Evolutionary conservation across 1,140 invertebrate species (phyloP), one percentile per base, ranked within the genome.

Genomic region (Danaus plexippus): DNA sequence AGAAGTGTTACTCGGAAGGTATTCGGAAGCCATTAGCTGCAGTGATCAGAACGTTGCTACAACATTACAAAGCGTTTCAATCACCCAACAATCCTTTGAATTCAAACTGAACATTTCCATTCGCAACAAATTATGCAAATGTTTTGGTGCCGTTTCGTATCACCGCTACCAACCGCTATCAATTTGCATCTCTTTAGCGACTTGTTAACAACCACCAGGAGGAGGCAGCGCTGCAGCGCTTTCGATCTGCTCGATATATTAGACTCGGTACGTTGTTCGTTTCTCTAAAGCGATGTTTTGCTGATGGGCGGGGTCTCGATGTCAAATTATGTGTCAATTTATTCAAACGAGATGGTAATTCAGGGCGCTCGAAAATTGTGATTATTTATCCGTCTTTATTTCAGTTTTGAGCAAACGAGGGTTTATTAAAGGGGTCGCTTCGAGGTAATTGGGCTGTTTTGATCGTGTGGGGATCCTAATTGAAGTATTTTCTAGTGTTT

Each of bases 261-360:
- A 22, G 51, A 18, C 22, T 45, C 18, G 41, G 42, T 57, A 54
- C 47, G 51, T 43, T 47, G 47, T 8, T 10, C 10, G 11, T 9
- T 49, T 61, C 57, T 72, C 59, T 56, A 54, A 46, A 75, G 66
- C 73, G 71, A 57, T 63, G 54, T 57, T 52, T 52, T 51, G 66
- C 69, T 73, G 64, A 69, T 66, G 66, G 62, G 56, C 74, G 66
- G 66, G 76, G 77, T 73, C 67, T 69, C 64, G 57, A 65, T 76
- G 72, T 71, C 69, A 68, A 67, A 75, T 77, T 84, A 81, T 67
- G 64, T 69, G 72, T 66, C 72, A 81, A 84, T 81, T 81, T 81
- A 78, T 80, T 76, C 75, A 76, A 82, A 82, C 72, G 69, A 80
- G 59, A 82, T 82, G 80, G 64, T 85, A 85, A 85, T 82, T 72